A percentile compares a stretch with the other conserved stretches of the same genome.
These are phyloP conservation scores for Phaetusa simplex DNA, from an alignment of 2,113 vertebrate genomes.

Conservation along the genomic window DNA sequence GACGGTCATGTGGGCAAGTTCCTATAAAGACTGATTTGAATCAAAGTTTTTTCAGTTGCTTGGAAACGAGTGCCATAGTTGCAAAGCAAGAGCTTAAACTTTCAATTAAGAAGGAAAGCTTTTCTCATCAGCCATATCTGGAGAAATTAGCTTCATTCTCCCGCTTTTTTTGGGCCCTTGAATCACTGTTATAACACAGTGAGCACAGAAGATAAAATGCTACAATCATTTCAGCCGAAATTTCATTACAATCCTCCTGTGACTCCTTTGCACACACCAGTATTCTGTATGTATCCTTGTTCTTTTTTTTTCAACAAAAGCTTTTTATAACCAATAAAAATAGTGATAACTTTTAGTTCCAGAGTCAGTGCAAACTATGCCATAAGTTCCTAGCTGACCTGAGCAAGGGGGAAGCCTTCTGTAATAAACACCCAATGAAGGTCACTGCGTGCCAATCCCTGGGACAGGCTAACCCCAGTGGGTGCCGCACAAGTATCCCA, in stretches of 20 bases:
- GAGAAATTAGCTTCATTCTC: neutral
- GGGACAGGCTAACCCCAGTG: neutral
- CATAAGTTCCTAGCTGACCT: neutral
- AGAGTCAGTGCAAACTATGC: neutral
- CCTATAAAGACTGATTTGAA: neutral
- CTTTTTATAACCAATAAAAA: neutral
- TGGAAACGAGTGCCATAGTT: neutral
- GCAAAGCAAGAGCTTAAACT: neutral
- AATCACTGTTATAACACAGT: neutral
- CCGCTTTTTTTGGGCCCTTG: neutral
- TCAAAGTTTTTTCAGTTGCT: neutral
- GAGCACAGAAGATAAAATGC: neutral
- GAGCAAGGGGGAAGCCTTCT: neutral
- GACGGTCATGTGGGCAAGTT: neutral
- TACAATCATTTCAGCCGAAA: neutral
- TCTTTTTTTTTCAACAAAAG: neutral
- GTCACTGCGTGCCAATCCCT: neutral
- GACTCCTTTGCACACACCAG: neutral
- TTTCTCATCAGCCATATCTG: neutral
- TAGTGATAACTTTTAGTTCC: neutral
- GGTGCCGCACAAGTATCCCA: neutral
- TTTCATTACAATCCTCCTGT: neutral
- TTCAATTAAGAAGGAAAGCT: neutral
- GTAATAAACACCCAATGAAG: neutral
- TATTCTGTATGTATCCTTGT: neutral